Evolutionary conservation across 1,140 invertebrate genomes (phyloP).

Genomic region (Hyles euphorbiae): DNA sequence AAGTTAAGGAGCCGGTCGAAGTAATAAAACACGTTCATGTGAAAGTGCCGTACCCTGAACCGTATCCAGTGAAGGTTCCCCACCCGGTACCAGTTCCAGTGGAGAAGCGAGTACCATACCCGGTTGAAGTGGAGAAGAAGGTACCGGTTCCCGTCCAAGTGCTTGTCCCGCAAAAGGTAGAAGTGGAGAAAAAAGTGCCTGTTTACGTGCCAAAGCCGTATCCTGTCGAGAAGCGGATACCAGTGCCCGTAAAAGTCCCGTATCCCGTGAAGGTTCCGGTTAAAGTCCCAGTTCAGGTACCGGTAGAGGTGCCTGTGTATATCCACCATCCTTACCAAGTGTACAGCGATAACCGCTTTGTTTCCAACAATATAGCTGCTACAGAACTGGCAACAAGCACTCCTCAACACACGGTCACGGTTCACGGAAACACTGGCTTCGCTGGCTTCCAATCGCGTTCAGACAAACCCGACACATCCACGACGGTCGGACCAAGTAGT

Average conservation of each 20-base stretch:
- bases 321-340: slow-evolving; percentile 47
- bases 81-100: slow-evolving; percentile 72
- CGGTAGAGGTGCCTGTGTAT: slow-evolving; percentile 51
- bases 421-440: slow-evolving; percentile 48
- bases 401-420: slow-evolving; percentile 41
- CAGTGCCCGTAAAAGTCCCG: slow-evolving; percentile 76
- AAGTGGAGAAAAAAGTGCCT: slow-evolving; percentile 79
- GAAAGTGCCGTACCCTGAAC: slow-evolving; percentile 71
- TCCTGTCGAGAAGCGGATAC: slow-evolving; percentile 80
- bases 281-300: slow-evolving; percentile 69
- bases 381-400: slow-evolving; percentile 18
- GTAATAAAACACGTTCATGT: slow-evolving; percentile 75
- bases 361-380: not conserved
- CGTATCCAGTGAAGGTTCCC: slow-evolving; percentile 66
- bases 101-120: slow-evolving; percentile 76
- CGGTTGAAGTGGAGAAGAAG: slow-evolving; percentile 73
- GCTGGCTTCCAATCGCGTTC: slow-evolving; percentile 44
- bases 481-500: slow-evolving; percentile 24
- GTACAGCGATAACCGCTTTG: slow-evolving; percentile 9
- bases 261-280: slow-evolving; percentile 73
- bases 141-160: slow-evolving; percentile 68
- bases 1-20: slow-evolving; percentile 75
- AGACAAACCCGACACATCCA: slow-evolving; percentile 34
- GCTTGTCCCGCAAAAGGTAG: slow-evolving; percentile 62
- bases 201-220: slow-evolving; percentile 77